These are phyloP conservation scores for Agriopis aurantiaria DNA, from an alignment of 2,888 invertebrate genomes.

Conservation along the genomic window DNA sequence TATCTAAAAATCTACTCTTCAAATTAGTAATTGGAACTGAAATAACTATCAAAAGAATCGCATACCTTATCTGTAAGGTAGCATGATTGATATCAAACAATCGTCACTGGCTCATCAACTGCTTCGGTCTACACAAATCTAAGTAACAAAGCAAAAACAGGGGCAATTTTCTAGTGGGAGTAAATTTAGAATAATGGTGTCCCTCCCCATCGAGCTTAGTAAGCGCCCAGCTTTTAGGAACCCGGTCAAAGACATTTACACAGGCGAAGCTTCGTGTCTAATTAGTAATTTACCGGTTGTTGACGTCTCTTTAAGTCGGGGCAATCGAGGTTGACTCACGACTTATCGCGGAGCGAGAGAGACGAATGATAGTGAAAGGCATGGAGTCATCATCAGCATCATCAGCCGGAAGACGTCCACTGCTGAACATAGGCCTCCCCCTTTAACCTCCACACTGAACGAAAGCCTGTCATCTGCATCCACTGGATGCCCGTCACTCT, in stretches of 20 bases:
- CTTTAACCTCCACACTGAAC: too few relatives aligned
- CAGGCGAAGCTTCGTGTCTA: constrained; percentile 48
- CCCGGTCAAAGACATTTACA: constrained; percentile 46
- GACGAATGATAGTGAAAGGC: background rate
- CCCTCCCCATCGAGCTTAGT: constrained; percentile 39
- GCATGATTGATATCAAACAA: background rate
- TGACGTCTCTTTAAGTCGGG: constrained; percentile 50
- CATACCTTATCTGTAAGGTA: background rate
- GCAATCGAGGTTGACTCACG: constrained; percentile 17
- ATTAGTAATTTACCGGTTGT: constrained; percentile 59
- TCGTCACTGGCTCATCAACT: constrained; percentile 32
- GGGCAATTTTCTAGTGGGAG: constrained; percentile 40
- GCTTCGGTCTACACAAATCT: constrained; percentile 17
- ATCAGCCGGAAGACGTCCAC: too few relatives aligned
- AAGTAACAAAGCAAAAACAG: constrained; percentile 23
- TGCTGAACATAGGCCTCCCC: too few relatives aligned
- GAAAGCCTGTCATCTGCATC: too few relatives aligned
- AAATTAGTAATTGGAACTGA: background rate
- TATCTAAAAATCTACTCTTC: background rate
- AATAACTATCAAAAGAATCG: background rate
- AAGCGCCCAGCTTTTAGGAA: constrained; percentile 40
- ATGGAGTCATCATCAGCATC: too few relatives aligned
- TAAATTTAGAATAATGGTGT: constrained; percentile 50
- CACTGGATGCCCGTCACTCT: too few relatives aligned
- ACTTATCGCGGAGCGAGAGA: constrained; percentile 15